A percentile compares a stretch with the other conserved stretches of the same genome.
phyloP scores from a whole-genome alignment of 2,113 vertebrate species.

The Parotia lawesii region DNA sequence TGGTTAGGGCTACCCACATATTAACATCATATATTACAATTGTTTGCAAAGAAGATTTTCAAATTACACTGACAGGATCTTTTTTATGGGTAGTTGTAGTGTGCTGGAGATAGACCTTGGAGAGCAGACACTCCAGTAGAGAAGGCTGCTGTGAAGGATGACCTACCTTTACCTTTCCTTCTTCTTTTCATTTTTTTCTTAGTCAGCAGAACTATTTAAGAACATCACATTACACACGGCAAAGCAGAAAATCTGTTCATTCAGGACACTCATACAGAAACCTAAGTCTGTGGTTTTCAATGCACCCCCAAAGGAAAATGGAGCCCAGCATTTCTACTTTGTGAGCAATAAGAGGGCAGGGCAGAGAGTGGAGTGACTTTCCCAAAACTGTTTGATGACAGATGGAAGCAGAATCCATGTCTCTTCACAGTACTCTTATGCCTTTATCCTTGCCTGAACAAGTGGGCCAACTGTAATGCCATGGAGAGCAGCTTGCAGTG shows the following conservation, averaged over 20 bases:
- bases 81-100: background rate
- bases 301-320: background rate
- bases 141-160: background rate
- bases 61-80: background rate
- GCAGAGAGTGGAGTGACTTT: background rate
- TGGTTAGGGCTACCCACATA: background rate
- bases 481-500: background rate
- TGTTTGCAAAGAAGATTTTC: constrained; percentile 1
- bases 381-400: background rate
- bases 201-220: background rate
- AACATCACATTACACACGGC: background rate
- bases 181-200: background rate
- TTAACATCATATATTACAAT: background rate
- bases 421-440: background rate
- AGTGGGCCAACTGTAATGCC: background rate
- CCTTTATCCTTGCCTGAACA: background rate
- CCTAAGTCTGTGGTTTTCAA: background rate
- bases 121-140: background rate
- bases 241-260: background rate
- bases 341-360: background rate
- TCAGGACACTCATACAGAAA: background rate
- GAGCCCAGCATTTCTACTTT: background rate
- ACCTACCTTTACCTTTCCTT: background rate
- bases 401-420: background rate
- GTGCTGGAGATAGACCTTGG: background rate